Percentiles rank a stretch among this genome's conserved stretches.
Conservation (phyloP, 2,797 vertebrate species). For the Poecilia picta region DNA sequence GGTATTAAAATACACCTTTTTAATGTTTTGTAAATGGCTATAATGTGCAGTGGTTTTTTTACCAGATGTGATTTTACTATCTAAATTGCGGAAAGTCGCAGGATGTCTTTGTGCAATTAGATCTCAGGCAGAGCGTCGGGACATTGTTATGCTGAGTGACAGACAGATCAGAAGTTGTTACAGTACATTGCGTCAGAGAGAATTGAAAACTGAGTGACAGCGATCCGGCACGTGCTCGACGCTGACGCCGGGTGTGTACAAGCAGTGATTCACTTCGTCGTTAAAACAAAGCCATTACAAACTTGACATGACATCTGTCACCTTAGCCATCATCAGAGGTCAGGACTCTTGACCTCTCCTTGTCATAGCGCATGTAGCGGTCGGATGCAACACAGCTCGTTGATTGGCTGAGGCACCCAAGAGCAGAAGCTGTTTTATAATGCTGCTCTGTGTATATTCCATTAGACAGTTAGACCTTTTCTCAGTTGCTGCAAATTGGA, state of each 20-base stretch:
- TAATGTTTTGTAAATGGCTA: slow-evolving; percentile 29
- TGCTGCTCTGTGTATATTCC: slow-evolving; percentile 25
- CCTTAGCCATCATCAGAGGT: slow-evolving; percentile 72
- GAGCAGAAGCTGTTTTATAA: slow-evolving; percentile 56
- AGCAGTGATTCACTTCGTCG: slow-evolving; percentile 66
- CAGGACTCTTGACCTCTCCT: slow-evolving; percentile 73
- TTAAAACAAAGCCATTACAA: slow-evolving; percentile 73
- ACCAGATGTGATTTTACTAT: slow-evolving; percentile 18
- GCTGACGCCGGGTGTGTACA: slow-evolving; percentile 39
- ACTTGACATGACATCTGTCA: slow-evolving; percentile 79
- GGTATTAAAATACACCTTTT: slow-evolving; percentile 28
- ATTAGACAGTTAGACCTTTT: slow-evolving; percentile 34
- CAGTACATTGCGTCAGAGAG: slow-evolving; percentile 68
- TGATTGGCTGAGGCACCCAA: slow-evolving; percentile 54
- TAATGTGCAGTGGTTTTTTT: slow-evolving; percentile 18
- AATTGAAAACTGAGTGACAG: slow-evolving; percentile 62
- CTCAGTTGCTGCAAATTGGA: slow-evolving; percentile 42
- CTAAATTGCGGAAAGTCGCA: slow-evolving; percentile 26
- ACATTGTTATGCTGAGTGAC: slow-evolving; percentile 70
- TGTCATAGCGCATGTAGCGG: slow-evolving; percentile 66
- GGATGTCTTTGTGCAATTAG: slow-evolving; percentile 26
- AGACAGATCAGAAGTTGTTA: slow-evolving; percentile 67
- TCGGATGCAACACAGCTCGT: slow-evolving; percentile 45
- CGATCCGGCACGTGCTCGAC: slow-evolving; percentile 55
- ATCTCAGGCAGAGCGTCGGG: slow-evolving; percentile 25